Conservation (phyloP, 53 echinoderm and acorn worm species). For the Luidia sarsii region DNA sequence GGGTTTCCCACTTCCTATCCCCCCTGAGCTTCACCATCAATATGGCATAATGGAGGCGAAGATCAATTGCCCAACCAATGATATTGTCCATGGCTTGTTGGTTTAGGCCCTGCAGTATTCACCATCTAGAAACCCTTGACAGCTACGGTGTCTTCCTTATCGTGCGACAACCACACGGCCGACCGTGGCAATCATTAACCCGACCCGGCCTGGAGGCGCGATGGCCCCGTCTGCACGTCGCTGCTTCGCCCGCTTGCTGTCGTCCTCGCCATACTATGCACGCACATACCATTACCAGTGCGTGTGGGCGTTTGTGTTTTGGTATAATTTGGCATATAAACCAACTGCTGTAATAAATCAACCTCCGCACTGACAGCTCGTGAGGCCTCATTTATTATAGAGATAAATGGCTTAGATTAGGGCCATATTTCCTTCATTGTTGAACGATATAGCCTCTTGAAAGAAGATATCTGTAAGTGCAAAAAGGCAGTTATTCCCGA, state of each 20-base stretch:
- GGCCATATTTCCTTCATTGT: neutral
- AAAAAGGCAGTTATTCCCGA: too few relatives aligned
- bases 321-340: neutral
- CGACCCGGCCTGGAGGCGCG: neutral
- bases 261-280: too few relatives aligned
- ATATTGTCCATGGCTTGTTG: too few relatives aligned
- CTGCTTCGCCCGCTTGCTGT: neutral
- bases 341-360: constrained; percentile 4
- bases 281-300: neutral
- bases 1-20: too few relatives aligned
- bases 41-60: too few relatives aligned
- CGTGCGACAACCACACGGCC: too few relatives aligned
- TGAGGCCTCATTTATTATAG: neutral
- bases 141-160: too few relatives aligned
- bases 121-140: too few relatives aligned
- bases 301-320: neutral
- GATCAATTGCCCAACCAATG: too few relatives aligned
- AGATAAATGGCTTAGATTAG: constrained; percentile 22
- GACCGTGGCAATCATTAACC: neutral
- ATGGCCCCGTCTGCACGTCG: constrained; percentile 2
- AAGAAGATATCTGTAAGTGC: too few relatives aligned
- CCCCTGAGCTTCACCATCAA: too few relatives aligned
- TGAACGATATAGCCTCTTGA: neutral
- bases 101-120: too few relatives aligned
- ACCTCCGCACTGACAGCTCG: neutral